Percentiles rank a stretch among this genome's conserved stretches.
Conservation (phyloP, 64 coral and sea anemone genomes). For the Exaiptasia diaphana region DNA sequence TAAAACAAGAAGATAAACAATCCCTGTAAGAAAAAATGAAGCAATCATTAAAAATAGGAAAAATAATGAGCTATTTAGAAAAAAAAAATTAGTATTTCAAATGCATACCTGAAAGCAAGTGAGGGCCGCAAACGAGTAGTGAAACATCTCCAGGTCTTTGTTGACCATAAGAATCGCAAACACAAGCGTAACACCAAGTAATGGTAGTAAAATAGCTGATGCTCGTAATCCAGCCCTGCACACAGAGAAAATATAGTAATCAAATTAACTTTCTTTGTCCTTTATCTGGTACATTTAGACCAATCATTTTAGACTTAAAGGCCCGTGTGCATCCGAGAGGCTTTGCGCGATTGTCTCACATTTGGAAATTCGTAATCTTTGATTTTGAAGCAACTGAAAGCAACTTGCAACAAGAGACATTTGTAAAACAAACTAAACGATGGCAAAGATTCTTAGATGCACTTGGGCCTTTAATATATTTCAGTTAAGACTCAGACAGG, state of each 20-base stretch:
- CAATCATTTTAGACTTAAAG: background rate
- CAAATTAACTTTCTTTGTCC: too few relatives aligned
- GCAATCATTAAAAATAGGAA: background rate
- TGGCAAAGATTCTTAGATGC: too few relatives aligned
- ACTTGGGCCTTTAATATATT: too few relatives aligned
- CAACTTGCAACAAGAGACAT: too few relatives aligned
- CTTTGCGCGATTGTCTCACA: background rate
- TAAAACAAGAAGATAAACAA: constrained; percentile 94
- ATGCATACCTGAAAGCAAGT: constrained; percentile 68
- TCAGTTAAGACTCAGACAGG: too few relatives aligned
- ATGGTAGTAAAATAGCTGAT: constrained; percentile 59
- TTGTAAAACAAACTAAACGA: too few relatives aligned
- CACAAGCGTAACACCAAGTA: constrained; percentile 70
- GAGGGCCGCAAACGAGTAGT: constrained; percentile 83
- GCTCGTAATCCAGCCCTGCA: constrained; percentile 71
- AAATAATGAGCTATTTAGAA: background rate
- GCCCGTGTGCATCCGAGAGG: too few relatives aligned
- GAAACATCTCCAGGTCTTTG: constrained; percentile 71
- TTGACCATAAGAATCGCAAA: constrained; percentile 90
- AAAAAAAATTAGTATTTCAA: background rate
- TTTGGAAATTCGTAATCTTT: too few relatives aligned
- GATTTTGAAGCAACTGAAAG: too few relatives aligned
- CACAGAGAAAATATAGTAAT: background rate
- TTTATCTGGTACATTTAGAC: too few relatives aligned
- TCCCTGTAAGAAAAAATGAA: constrained; percentile 63